phyloP scores from a whole-genome alignment of 1,140 invertebrate genomes.

The Papilio machaon region DNA sequence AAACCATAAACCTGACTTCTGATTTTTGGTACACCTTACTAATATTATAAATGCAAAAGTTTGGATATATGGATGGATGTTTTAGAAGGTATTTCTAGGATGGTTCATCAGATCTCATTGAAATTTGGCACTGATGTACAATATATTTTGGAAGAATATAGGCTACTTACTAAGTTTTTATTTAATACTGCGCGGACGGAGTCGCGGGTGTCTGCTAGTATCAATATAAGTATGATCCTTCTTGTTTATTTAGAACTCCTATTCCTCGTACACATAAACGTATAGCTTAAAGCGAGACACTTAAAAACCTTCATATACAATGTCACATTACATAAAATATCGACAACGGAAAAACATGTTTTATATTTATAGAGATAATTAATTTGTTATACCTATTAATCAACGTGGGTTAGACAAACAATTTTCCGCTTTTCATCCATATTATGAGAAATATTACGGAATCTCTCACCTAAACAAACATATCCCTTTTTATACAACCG shows the following conservation, averaged over 20 bases:
- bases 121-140: too few relatives aligned
- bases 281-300: not conserved
- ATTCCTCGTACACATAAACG: not conserved
- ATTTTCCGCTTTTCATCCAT: not conserved
- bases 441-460: not conserved
- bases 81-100: too few relatives aligned
- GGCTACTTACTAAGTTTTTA: too few relatives aligned
- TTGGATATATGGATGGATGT: too few relatives aligned
- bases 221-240: conserved; percentile 14
- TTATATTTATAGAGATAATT: not conserved
- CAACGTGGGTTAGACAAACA: not conserved
- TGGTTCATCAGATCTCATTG: too few relatives aligned
- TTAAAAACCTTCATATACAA: conserved; percentile 3
- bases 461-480: not conserved
- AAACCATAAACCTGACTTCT: not conserved
- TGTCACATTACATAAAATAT: conserved; percentile 15
- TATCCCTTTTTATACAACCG: not conserved
- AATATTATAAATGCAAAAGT: too few relatives aligned
- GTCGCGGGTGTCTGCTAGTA: not conserved
- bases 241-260: conserved; percentile 15
- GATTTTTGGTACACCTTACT: not conserved
- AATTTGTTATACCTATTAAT: conserved; percentile 3
- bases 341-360: conserved; percentile 3
- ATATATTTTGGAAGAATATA: too few relatives aligned
- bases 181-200: too few relatives aligned